A percentile compares a stretch with the other conserved stretches of the same genome.
Conservation (phyloP, 2,113 vertebrate genomes). For the Barnardius zonarius region DNA sequence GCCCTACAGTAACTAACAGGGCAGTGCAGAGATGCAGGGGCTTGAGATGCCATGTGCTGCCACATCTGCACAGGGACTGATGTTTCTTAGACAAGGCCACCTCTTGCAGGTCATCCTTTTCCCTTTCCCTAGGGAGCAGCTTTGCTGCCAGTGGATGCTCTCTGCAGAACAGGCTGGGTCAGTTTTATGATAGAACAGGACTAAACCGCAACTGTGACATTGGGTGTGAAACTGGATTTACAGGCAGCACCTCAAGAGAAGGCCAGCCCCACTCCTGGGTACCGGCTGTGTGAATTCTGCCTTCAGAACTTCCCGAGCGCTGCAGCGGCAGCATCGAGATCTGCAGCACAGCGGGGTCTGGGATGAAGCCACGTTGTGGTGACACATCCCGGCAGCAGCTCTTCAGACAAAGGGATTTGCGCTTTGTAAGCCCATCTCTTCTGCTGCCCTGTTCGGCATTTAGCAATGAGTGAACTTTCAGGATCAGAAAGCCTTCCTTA, state of each 20-base stretch:
- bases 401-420: not conserved
- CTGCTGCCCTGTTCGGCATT: rapidly evolving
- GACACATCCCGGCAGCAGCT: not conserved
- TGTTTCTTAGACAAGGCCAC: not conserved
- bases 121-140: not conserved
- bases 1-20: not conserved
- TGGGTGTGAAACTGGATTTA: not conserved
- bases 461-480: not conserved
- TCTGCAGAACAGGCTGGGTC: not conserved
- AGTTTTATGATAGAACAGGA: not conserved
- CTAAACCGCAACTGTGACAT: not conserved
- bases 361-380: not conserved
- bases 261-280: no score
- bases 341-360: rapidly evolving
- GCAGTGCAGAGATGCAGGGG: not conserved
- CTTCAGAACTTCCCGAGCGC: not conserved
- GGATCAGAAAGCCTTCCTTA: rapidly evolving
- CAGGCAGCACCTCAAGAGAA: not conserved
- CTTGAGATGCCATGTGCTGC: rapidly evolving
- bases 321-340: rapidly evolving
- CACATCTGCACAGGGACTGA: not conserved
- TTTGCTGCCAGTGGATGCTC: not conserved
- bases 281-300: not conserved
- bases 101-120: not conserved
- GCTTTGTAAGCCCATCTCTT: not conserved